Conservation (phyloP, 2,113 vertebrate genomes). For the Ageneiosus marmoratus region DNA sequence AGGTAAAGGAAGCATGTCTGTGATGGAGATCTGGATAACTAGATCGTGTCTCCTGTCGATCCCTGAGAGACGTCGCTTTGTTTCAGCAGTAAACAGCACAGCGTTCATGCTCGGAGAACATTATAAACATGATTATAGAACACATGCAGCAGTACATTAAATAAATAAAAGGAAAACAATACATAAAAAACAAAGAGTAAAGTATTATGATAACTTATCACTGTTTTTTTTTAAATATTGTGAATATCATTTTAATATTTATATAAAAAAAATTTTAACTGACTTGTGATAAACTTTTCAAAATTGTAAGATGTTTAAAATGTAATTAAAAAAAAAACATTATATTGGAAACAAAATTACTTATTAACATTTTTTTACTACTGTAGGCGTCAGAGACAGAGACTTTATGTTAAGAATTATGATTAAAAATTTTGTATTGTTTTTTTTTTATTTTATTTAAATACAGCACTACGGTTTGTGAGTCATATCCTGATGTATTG, state of each 20-base stretch:
- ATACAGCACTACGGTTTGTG: neutral
- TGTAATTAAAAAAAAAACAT: too few species aligned
- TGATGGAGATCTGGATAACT: neutral
- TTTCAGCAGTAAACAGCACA: conserved; percentile 19
- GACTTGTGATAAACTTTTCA: too few species aligned
- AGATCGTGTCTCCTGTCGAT: neutral
- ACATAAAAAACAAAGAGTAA: neutral
- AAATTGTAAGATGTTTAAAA: too few species aligned
- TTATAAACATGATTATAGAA: too few species aligned
- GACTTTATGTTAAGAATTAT: too few species aligned
- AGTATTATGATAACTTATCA: neutral
- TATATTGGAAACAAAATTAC: too few species aligned
- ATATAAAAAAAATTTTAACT: too few species aligned
- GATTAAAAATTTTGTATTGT: too few species aligned
- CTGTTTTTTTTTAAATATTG: neutral
- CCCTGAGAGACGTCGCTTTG: too few species aligned
- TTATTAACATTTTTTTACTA: neutral
- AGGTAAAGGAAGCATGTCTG: conserved; percentile 69
- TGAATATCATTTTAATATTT: too few species aligned
- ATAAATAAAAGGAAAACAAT: neutral
- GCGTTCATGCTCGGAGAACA: too few species aligned
- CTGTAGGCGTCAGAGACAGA: neutral
- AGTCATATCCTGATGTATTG: neutral
- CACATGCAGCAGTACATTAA: neutral
- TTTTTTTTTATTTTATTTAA: neutral